These are phyloP conservation scores for Epinephelus moara DNA, from an alignment of 2,113 vertebrate genomes.

Conservation along the genomic window DNA sequence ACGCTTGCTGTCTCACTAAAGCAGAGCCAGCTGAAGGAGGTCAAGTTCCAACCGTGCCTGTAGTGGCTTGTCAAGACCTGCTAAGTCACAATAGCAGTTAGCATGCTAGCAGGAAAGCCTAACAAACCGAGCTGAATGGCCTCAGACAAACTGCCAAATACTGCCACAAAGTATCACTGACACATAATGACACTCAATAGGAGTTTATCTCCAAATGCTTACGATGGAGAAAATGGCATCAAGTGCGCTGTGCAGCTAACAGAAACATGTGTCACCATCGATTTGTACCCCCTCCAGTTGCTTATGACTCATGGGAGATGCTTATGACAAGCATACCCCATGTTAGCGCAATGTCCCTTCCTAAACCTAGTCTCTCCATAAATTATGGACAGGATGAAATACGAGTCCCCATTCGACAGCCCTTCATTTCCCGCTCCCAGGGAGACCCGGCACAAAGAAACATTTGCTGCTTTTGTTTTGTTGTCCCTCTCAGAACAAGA, in stretches of 20 bases:
- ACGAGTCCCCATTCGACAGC: slow-evolving; percentile 62
- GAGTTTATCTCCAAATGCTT: slow-evolving; percentile 42
- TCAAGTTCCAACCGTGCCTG: slow-evolving; percentile 12
- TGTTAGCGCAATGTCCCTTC: slow-evolving; percentile 68
- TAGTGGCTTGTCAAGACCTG: slow-evolving; percentile 20
- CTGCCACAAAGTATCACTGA: slow-evolving; percentile 19
- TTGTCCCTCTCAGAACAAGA: slow-evolving; percentile 29
- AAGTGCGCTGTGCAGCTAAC: slow-evolving; percentile 27
- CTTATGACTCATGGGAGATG: slow-evolving; percentile 69
- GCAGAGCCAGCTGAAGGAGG: slow-evolving; percentile 23
- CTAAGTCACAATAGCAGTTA: slow-evolving; percentile 16
- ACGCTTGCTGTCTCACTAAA: slow-evolving; percentile 47
- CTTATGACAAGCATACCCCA: slow-evolving; percentile 64
- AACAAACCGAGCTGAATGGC: neutral
- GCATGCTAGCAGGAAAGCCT: neutral
- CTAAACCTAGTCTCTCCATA: slow-evolving; percentile 69
- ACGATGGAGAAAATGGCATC: slow-evolving; percentile 32
- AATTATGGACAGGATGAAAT: slow-evolving; percentile 80
- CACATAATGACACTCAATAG: slow-evolving; percentile 40
- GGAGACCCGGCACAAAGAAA: slow-evolving; percentile 56
- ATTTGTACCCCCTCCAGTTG: slow-evolving; percentile 59
- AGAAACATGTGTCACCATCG: slow-evolving; percentile 71
- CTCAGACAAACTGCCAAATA: slow-evolving; percentile 32
- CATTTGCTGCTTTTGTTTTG: slow-evolving; percentile 39
- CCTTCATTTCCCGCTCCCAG: slow-evolving; percentile 67